Evolutionary conservation across 2,888 invertebrate genomes (phyloP).

Genomic region (Cotesia congregata): DNA sequence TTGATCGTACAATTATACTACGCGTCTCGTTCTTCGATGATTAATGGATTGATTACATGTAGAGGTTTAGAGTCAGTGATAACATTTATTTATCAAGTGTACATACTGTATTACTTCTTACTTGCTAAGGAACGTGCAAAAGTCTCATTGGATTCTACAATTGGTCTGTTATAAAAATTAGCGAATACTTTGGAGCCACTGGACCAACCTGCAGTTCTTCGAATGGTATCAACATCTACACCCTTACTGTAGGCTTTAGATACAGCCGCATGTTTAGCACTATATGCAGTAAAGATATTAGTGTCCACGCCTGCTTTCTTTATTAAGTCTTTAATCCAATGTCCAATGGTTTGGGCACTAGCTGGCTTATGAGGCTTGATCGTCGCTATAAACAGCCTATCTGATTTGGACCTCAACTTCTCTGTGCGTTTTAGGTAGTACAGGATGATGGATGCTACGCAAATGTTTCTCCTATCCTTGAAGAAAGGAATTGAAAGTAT

Average conservation of each 20-base stretch:
- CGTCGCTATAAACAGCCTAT: constrained; percentile 33
- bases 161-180: constrained; percentile 36
- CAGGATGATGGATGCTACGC: constrained; percentile 33
- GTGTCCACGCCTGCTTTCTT: constrained; percentile 27
- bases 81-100: neutral
- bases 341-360: constrained; percentile 31
- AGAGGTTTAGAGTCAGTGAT: constrained; percentile 7
- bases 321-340: constrained; percentile 29
- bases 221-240: constrained; percentile 30
- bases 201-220: constrained; percentile 33
- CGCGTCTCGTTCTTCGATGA: constrained; percentile 9
- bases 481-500: constrained; percentile 28
- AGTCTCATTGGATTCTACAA: constrained; percentile 5
- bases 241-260: constrained; percentile 33
- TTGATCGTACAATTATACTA: neutral
- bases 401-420: constrained; percentile 19
- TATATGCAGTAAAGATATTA: constrained; percentile 24
- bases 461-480: constrained; percentile 25
- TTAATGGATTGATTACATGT: constrained; percentile 12
- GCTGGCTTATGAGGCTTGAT: constrained; percentile 35
- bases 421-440: constrained; percentile 32
- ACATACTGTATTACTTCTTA: neutral
- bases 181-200: constrained; percentile 28
- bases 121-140: neutral
- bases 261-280: constrained; percentile 33